Base-by-base conservation (phyloP, 2,888 invertebrate genomes). In the Drosophila trichaetosa region DNA sequence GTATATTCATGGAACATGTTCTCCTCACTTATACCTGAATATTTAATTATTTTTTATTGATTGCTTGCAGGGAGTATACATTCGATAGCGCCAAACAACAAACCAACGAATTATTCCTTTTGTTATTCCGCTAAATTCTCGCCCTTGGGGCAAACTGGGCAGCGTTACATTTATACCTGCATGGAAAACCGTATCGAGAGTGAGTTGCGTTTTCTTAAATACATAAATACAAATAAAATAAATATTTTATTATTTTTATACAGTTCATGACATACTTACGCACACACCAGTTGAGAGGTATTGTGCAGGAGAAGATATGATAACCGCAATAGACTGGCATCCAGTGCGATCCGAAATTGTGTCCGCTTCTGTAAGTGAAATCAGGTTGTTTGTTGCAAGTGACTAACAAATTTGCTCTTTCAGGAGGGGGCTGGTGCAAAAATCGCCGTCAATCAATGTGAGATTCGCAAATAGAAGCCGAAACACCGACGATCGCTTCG, bases 241-340 rank as follows among this genome's bases (percentile, higher is more conserved):
- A 5, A 11, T 5, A 33, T 33, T 11, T 5, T 0, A 11, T 21
- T 21, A 42, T 11, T 42, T 21, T 2, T 11, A 21, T 21, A 11
- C 42, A 42, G 42, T 42, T 42, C 0, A 11, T 21, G 42, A 42
- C 2, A 0, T 21, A 5, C 21, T 21, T 11, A 21, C 42, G 5
- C 0, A 0, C 11, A 2, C 2, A 8, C 0, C 8, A 31, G 31
- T 31, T 31, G 31, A 8, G 8, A 31, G 0, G 0, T 31, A 0
- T 31, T 8, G 0, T 2, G 31, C 0, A 1, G 29, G 7, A 7
- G 29, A 29, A 6, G 0, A 7, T 29, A 1, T 1, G 0, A 4
- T n/a, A n/a, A 1, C 0, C 38, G 4, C 11, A 11, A 21, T n/a
- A 1, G 40, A 40, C 40, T 40, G 40, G 40, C 40, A 40, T 40